These are phyloP conservation scores for Agrochola lota DNA, from an alignment of 2,888 invertebrate species.

Conservation along the genomic window DNA sequence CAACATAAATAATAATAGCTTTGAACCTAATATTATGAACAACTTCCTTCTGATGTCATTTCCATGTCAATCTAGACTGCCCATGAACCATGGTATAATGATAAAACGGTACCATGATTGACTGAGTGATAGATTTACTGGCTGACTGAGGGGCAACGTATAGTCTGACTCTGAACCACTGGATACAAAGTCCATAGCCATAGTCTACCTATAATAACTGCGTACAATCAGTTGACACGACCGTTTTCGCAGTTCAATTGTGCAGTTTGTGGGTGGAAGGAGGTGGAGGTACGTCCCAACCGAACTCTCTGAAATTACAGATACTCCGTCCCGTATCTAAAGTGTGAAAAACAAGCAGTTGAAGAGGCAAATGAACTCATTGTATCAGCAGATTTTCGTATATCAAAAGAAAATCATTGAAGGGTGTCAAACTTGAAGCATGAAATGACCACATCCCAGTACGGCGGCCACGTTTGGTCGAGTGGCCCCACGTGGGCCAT, in stretches of 20 bases:
- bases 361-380: background rate
- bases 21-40: background rate
- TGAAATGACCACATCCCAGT: slow-evolving; percentile 45
- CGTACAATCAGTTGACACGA: background rate
- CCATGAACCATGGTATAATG: background rate
- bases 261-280: background rate
- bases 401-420: slow-evolving; percentile 46
- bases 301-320: background rate
- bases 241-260: background rate
- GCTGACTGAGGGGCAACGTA: background rate
- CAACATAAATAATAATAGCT: slow-evolving; percentile 19
- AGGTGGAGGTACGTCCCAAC: background rate
- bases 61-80: background rate
- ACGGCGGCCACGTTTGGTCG: slow-evolving; percentile 53
- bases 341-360: background rate
- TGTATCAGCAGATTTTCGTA: slow-evolving; percentile 13
- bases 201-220: background rate
- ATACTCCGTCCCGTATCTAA: background rate
- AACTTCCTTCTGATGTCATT: slow-evolving; percentile 14
- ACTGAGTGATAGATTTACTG: background rate
- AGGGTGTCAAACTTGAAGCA: slow-evolving; percentile 56
- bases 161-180: background rate
- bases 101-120: background rate
- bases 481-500: slow-evolving; percentile 75
- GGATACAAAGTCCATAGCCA: background rate